Percentiles rank a stretch among this genome's conserved stretches.
phyloP scores from a whole-genome alignment of 2,797 vertebrate species.

The Falco naumanni region DNA sequence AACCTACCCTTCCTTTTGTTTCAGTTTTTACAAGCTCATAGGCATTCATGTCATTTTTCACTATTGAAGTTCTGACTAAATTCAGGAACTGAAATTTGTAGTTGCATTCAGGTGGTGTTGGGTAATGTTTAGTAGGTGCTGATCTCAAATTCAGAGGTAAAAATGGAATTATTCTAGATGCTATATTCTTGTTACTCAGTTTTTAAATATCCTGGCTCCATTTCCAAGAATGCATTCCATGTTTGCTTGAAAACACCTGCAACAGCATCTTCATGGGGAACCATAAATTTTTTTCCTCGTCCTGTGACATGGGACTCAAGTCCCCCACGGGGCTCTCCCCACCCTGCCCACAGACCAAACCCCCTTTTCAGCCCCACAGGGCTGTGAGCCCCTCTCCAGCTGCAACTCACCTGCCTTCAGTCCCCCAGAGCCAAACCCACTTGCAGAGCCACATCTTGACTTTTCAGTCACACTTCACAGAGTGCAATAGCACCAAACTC shows the following conservation, averaged over 20 bases:
- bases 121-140: not conserved
- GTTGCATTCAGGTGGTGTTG: not conserved
- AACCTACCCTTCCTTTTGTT: not conserved
- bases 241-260: not conserved
- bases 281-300: not conserved
- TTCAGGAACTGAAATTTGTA: not conserved
- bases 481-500: not conserved
- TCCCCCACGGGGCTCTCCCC: accelerated
- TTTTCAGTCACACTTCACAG: not conserved
- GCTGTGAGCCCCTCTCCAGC: not conserved
- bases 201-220: not conserved
- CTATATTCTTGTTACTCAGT: not conserved
- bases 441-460: not conserved
- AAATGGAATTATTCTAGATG: not conserved
- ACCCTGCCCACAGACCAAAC: not conserved
- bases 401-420: not conserved
- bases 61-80: not conserved
- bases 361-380: not conserved
- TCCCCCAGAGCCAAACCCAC: not conserved
- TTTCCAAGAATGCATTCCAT: not conserved
- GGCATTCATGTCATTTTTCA: not conserved
- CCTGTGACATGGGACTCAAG: not conserved
- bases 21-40: not conserved
- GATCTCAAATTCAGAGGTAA: not conserved
- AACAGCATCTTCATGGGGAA: not conserved